phyloP scores from a whole-genome alignment of 1,140 invertebrate species.

The Antheraea pernyi region DNA sequence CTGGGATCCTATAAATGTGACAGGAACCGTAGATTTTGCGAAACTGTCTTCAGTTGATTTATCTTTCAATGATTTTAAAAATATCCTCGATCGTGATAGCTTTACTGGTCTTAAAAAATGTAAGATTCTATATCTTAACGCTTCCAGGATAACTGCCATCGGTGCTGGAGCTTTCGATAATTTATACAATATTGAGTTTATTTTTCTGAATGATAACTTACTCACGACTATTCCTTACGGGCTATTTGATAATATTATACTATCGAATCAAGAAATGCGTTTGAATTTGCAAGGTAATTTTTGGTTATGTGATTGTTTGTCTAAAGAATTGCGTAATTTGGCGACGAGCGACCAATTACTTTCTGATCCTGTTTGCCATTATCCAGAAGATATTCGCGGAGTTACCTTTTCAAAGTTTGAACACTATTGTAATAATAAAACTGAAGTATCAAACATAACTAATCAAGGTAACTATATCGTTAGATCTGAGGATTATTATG shows the following conservation, averaged over 20 bases:
- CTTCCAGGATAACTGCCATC: slow-evolving; percentile 51
- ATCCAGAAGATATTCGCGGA: slow-evolving; percentile 37
- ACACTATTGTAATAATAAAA: slow-evolving; percentile 32
- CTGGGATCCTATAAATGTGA: slow-evolving; percentile 56
- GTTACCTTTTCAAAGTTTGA: slow-evolving; percentile 48
- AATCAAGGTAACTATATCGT: neutral
- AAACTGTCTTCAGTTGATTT: slow-evolving; percentile 48
- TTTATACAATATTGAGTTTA: slow-evolving; percentile 45
- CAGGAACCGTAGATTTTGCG: slow-evolving; percentile 37
- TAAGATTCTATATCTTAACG: slow-evolving; percentile 51
- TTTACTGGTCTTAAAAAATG: slow-evolving; percentile 48
- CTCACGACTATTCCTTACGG: slow-evolving; percentile 44
- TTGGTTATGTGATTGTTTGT: slow-evolving; percentile 56
- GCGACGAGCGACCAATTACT: slow-evolving; percentile 32
- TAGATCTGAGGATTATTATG: slow-evolving; percentile 8
- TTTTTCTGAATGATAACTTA: slow-evolving; percentile 60
- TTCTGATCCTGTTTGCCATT: slow-evolving; percentile 46
- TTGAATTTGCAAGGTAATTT: slow-evolving; percentile 57
- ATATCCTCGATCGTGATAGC: slow-evolving; percentile 39
- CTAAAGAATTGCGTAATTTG: slow-evolving; percentile 41
- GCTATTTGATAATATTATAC: slow-evolving; percentile 46
- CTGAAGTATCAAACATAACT: neutral
- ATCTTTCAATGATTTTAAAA: slow-evolving; percentile 49
- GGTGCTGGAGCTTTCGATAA: slow-evolving; percentile 56
- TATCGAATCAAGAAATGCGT: slow-evolving; percentile 29